Base-by-base conservation (phyloP, 1,140 invertebrate genomes). In the Drosophila seguyi region DNA sequence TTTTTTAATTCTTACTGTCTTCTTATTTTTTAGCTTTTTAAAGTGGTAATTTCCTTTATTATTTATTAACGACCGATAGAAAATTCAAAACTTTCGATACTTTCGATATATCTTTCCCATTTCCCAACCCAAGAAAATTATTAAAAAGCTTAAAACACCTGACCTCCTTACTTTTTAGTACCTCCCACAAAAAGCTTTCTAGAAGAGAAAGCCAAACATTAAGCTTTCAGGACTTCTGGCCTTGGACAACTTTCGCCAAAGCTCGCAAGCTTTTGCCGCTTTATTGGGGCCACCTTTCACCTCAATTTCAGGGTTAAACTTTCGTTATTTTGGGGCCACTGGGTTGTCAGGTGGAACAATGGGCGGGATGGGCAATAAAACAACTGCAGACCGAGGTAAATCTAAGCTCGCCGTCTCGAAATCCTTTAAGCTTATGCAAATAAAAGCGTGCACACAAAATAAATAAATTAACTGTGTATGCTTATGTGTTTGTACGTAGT, bases 351-450 rank as follows among this genome's bases (percentile, higher is more conserved):
- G 11, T 8, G 47, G 25, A 16, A 10, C 16, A 4, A 22, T n/a
- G 56, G 14, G 39, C 6, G 20, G 20, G 44, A 45, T 4, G 27
- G 20, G 52, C 52, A 47, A 71, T 71, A 69, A 72, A 69, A 48
- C 29, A 69, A 69, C 53, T 69, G 44, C 52, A 72, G 68, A 58
- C 34, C 39, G 50, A 71, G 68, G 68, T 58, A 72, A 72, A 72
- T 58, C 65, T 71, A 58, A 71, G 68, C 65, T 48, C 65, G 52
- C 27, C 22, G 20, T 57, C 34, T 68, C 6, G 22, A 71, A 72
- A 71, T 72, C 68, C 65, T 69, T 72, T 71, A 69, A 72, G 68
- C 68, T 72, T 72, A 71, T 71, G 65, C 66, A 69, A 69, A 69
- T 69, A 53, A 66, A 66, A 69, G 47, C 66, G 47, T 66, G 66